These are phyloP conservation scores for Muschampia plurimacula DNA, from an alignment of 2,888 invertebrate species.

Conservation along the genomic window DNA sequence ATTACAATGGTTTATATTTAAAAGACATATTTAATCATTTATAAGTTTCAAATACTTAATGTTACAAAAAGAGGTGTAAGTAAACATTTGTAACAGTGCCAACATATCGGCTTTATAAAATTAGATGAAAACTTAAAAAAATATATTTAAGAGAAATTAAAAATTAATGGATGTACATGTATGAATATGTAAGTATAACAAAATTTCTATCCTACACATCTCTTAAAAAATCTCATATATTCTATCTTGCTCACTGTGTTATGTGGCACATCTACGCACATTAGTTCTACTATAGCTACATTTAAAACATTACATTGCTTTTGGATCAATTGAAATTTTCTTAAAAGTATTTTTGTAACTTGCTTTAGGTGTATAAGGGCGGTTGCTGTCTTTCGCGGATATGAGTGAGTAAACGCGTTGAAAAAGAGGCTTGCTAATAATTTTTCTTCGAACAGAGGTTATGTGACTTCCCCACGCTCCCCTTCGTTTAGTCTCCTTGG, in stretches of 20 bases:
- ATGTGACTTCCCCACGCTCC: too few species aligned
- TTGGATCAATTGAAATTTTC: constrained; percentile 28
- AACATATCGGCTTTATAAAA: constrained; percentile 33
- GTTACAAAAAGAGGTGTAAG: not conserved
- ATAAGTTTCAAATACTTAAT: constrained; percentile 10
- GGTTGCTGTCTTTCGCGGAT: not conserved
- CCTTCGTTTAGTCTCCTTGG: too few species aligned
- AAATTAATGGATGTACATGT: not conserved
- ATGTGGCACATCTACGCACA: not conserved
- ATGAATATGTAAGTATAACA: not conserved
- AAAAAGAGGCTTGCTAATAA: too few species aligned
- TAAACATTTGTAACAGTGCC: constrained; percentile 22
- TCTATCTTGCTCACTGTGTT: not conserved
- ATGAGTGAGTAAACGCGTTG: not conserved
- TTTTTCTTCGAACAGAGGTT: too few species aligned
- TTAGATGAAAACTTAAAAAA: constrained; percentile 1
- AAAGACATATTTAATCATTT: constrained; percentile 6
- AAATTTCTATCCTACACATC: not conserved
- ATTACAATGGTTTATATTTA: not conserved
- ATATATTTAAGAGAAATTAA: not conserved
- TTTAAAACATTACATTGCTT: not conserved
- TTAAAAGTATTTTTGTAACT: constrained; percentile 6
- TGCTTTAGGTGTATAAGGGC: not conserved
- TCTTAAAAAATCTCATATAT: not conserved
- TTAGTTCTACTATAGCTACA: not conserved